Base-by-base conservation (phyloP, 1,140 invertebrate genomes). In the Halesus radiatus region DNA sequence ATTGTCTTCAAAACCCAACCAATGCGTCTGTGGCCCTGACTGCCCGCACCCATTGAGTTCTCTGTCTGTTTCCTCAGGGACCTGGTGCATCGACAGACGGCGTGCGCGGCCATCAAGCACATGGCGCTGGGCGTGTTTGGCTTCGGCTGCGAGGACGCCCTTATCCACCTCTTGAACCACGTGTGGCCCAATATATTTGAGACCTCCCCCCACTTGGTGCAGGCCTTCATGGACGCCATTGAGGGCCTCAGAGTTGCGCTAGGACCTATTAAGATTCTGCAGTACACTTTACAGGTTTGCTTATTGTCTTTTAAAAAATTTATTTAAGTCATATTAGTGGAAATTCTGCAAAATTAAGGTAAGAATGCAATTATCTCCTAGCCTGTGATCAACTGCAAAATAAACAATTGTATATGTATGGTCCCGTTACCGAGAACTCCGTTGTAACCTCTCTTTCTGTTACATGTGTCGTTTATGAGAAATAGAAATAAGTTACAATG, bases 181-280 rank as follows among this genome's bases (percentile, higher is more conserved):
- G 98, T 99, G 0, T 99, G 99, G 99, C 99, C 99, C 15, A 99
- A 99, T 88, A 98, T 99, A 80, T 99, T 99, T 86, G 99, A 99
- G 90, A 99, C 98, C 0, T 99, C 98, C 0, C 98, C 99, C 6
- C 99, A 99, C 94, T 93, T 99, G 76, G 98, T 99, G 8, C 98
- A 99, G 90, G 98, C 98, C 6, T 99, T 99, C 88, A 99, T 99
- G 97, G 98, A 99, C 85, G 95, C 98, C 7, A 96, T 99, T 6
- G 99, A 99, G 89, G 98, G 98, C 10, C 93, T 99, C 86, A 89
- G 98, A 56, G 98, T 99, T 3, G 97, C 98, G 0, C 89, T 99
- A 8, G 99, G 99, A 32, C 97, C 98, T 8, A 95, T 98, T 64
- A 99, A 98, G 90, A 96, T 99, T 84, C 89, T 99, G 56, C 98